Conservation (phyloP, 1,140 invertebrate genomes). For the Drosophila eugracilis region DNA sequence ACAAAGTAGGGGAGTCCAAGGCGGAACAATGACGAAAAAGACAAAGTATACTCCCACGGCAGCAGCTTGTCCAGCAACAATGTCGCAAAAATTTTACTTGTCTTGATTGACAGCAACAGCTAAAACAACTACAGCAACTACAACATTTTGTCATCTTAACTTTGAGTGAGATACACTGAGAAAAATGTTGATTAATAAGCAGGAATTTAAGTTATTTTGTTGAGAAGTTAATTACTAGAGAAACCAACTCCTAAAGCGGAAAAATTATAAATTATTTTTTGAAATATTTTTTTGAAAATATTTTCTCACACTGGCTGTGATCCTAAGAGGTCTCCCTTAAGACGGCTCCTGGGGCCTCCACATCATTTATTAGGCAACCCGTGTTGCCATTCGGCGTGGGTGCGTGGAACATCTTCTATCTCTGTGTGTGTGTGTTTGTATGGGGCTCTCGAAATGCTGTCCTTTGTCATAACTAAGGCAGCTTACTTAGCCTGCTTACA, state of each 20-base stretch:
- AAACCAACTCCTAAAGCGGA: no score
- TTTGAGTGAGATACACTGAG: constrained; percentile 16
- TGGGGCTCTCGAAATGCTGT: constrained; percentile 26
- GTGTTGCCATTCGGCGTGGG: constrained; percentile 15
- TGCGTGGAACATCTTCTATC: constrained; percentile 25
- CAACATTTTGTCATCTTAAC: constrained; percentile 20
- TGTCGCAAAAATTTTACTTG: constrained; percentile 67
- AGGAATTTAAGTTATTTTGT: not conserved
- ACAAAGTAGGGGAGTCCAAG: constrained; percentile 13
- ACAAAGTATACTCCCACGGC: constrained; percentile 54
- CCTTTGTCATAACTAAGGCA: constrained; percentile 56
- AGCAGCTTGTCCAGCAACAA: constrained; percentile 72
- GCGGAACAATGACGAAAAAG: constrained; percentile 42
- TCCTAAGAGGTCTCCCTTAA: constrained; percentile 13
- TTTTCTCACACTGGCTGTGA: no score
- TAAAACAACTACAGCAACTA: constrained; percentile 40
- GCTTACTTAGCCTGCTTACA: constrained; percentile 42
- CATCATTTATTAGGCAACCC: constrained; percentile 68
- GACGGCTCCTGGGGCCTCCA: constrained; percentile 42
- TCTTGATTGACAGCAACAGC: constrained; percentile 73
- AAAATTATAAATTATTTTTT: no score
- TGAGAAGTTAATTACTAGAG: no score
- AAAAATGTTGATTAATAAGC: not conserved
- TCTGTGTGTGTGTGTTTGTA: constrained; percentile 21
- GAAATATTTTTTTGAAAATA: no score